Base-by-base conservation (phyloP, 2,888 invertebrate genomes). In the Anarsia innoxiella region DNA sequence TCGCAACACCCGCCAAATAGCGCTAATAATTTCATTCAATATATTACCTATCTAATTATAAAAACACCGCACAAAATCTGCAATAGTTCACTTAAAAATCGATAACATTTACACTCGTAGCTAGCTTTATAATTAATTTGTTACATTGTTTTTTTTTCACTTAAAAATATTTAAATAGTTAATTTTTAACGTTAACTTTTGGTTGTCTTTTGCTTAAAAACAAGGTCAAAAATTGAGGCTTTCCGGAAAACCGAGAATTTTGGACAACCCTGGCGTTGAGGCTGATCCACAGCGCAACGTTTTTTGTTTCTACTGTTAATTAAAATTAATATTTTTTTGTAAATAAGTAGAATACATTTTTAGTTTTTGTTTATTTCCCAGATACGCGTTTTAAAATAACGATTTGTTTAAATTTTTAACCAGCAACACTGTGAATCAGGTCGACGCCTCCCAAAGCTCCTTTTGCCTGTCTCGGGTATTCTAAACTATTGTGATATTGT, bases 31-130 rank as follows among this genome's bases (percentile, higher is more conserved):
- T 80, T 80, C 83, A 78, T 85, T 84, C 83, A 84, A 84, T 84
- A 84, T 84, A 84, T 85, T 84, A 83, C 86, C 86, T 86, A 86
- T 82, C 86, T 86, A 86, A 82, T 80, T 85, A 83, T 80, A 83
- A 84, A 84, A 86, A 84, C 82, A 76, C 78, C 78, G 82, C 85
- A 79, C 83, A 82, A 83, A 80, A 80, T 75, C 71, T 82, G 77
- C 79, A 80, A 77, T 78, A 73, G 74, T 76, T 74, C 73, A 83
- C 82, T 83, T 82, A 83, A 76, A 79, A 80, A 80, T 76, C 72
- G 71, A 79, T 80, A 83, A 84, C 83, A 83, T 83, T 78, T 83
- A 83, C 83, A 84, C 80, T 78, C 80, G 75, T 83, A 82, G 84
- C 83, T 83, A 83, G 78, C 78, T 73, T 82, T 82, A 82, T 78